Conservation (phyloP, 2,888 invertebrate species). For the Acanthoscelides obtectus region DNA sequence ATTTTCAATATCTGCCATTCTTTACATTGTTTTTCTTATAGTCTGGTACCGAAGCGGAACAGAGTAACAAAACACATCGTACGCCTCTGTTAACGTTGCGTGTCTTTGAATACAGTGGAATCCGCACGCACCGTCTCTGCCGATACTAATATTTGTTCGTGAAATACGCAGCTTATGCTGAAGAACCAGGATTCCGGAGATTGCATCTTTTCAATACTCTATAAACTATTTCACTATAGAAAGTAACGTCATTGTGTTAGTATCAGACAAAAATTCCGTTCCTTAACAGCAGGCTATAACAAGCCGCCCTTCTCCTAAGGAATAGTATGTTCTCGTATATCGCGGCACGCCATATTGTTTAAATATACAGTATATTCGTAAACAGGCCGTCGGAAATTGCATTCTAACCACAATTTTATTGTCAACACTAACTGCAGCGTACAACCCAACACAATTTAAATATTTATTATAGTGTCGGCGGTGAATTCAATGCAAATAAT, state of each 20-base stretch:
- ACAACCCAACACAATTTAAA: not conserved
- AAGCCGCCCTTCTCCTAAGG: not conserved
- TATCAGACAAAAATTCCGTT: not conserved
- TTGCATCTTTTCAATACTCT: no score
- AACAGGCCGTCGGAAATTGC: not conserved
- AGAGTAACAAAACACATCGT: no score
- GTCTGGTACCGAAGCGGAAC: no score
- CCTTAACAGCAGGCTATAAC: not conserved
- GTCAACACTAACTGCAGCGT: not conserved
- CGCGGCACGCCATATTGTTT: not conserved
- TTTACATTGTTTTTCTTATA: no score
- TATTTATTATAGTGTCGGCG: not conserved
- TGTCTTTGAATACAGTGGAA: no score
- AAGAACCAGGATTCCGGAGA: no score
- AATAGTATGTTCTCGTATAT: not conserved
- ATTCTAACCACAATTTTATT: conserved; percentile 2
- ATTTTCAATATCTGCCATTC: no score
- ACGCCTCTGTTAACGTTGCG: no score
- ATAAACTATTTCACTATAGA: not conserved
- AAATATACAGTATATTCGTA: not conserved
- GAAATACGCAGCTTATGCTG: no score
- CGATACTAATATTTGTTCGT: no score
- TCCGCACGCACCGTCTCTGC: no score
- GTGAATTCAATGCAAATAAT: conserved; percentile 1
- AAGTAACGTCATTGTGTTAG: not conserved